phyloP scores from a whole-genome alignment of 2,888 invertebrate species.

The Athrips mouffetella region DNA sequence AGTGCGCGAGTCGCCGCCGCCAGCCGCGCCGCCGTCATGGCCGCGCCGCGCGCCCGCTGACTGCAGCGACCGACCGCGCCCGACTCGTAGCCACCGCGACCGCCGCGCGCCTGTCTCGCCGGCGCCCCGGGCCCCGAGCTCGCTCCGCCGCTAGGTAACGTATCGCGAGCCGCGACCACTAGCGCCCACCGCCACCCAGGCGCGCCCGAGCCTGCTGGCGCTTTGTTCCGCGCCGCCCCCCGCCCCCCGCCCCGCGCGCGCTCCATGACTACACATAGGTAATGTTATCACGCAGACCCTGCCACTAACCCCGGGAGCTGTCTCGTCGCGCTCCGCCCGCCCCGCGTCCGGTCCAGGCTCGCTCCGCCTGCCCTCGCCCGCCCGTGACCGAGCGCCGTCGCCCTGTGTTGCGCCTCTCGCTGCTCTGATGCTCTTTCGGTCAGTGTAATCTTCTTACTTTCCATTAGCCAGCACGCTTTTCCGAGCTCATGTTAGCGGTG shows the following conservation, averaged over 20 bases:
- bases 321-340: conserved; percentile 36
- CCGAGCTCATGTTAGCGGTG: not conserved
- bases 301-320: conserved; percentile 40
- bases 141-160: conserved; percentile 52
- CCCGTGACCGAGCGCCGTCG: conserved; percentile 26
- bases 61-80: conserved; percentile 57
- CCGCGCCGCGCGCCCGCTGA: conserved; percentile 65
- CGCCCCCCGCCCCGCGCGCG: conserved; percentile 40
- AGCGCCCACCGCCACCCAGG: conserved; percentile 29
- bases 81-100: conserved; percentile 52
- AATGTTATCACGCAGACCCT: conserved; percentile 51
- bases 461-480: not conserved
- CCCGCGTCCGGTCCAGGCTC: conserved; percentile 39
- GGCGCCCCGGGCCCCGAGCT: conserved; percentile 34
- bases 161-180: conserved; percentile 37
- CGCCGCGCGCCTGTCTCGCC: conserved; percentile 39
- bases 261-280: conserved; percentile 59
- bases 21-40: conserved; percentile 67
- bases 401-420: conserved; percentile 69
- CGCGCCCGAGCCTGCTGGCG: conserved; percentile 22
- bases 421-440: conserved; percentile 73
- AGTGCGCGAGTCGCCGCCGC: conserved; percentile 64
- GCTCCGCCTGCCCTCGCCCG: conserved; percentile 16
- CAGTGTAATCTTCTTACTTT: conserved; percentile 37
- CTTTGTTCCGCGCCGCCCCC: conserved; percentile 30